phyloP scores from a whole-genome alignment of 2,888 invertebrate species.

The Phengaris arion region DNA sequence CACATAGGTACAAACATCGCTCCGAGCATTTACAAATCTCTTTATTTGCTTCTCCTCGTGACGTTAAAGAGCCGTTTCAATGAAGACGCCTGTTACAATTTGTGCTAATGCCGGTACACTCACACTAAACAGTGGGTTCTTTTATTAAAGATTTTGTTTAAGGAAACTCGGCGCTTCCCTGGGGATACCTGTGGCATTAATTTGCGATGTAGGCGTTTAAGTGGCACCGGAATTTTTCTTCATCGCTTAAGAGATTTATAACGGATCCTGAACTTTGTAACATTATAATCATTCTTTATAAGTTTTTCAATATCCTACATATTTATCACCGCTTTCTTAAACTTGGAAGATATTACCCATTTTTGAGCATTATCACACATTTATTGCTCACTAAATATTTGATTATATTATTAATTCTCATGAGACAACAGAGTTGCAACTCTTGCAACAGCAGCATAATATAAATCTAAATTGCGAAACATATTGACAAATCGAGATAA shows the following conservation, averaged over 20 bases:
- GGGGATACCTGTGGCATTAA: conserved; percentile 72
- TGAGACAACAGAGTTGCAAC: too few relatives aligned
- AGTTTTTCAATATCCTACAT: conserved; percentile 30
- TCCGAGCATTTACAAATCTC: conserved; percentile 32
- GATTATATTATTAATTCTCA: too few relatives aligned
- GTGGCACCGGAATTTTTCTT: conserved; percentile 43
- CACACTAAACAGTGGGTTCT: conserved; percentile 57
- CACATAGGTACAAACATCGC: not conserved
- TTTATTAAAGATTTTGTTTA: conserved; percentile 75
- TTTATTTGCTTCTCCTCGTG: conserved; percentile 30
- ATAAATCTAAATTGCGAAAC: conserved; percentile 21
- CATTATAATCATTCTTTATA: conserved; percentile 39
- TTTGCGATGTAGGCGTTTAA: conserved; percentile 53
- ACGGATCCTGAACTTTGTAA: conserved; percentile 50
- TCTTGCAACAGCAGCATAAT: not conserved
- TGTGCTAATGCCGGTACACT: conserved; percentile 55
- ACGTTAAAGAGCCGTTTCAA: conserved; percentile 43
- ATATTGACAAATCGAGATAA: conserved; percentile 17
- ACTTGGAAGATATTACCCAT: not conserved
- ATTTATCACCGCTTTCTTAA: not conserved
- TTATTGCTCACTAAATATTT: too few relatives aligned
- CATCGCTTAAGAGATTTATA: conserved; percentile 58
- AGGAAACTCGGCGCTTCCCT: conserved; percentile 59
- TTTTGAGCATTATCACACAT: too few relatives aligned
- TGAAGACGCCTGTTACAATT: conserved; percentile 55